A percentile compares a stretch with the other conserved stretches of the same genome.
Evolutionary conservation across 1,140 invertebrate species (phyloP).

Genomic region (Ridgeia piscesae): DNA sequence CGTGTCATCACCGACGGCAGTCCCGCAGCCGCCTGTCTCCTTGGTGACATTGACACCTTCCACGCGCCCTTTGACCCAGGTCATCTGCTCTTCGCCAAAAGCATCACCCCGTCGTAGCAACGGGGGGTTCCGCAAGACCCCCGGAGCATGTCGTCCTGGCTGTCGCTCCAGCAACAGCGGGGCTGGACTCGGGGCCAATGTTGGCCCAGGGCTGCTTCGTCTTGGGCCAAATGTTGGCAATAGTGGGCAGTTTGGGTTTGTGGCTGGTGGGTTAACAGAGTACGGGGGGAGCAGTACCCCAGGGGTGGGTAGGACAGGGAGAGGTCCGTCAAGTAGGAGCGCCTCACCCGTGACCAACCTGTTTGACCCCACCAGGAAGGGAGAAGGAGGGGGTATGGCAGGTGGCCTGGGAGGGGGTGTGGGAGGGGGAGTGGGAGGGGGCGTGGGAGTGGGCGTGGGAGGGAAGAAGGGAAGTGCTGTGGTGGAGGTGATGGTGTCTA

Average conservation of each 20-base stretch:
- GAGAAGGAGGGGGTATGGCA: conserved; percentile 23
- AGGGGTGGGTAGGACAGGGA: background rate
- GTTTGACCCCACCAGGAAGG: conserved; percentile 13
- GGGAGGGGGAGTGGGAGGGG: conserved; percentile 71
- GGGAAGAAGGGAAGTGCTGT: background rate
- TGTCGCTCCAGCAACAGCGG: background rate
- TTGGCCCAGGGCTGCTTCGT: background rate
- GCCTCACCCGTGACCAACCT: background rate
- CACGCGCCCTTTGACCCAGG: background rate
- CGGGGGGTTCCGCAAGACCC: background rate
- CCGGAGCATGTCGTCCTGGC: background rate
- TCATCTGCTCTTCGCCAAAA: background rate
- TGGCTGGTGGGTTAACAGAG: background rate
- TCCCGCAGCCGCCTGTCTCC: background rate
- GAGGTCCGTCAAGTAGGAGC: background rate
- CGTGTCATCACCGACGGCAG: background rate
- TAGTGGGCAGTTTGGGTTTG: background rate
- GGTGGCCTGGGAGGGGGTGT: too few species aligned
- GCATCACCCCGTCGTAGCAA: background rate
- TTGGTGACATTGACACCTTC: background rate
- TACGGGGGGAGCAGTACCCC: background rate
- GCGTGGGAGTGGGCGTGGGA: conserved; percentile 23
- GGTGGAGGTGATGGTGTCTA: conserved; percentile 73
- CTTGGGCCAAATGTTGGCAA: background rate
- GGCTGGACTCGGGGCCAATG: background rate